Evolutionary conservation across 2,888 invertebrate species (phyloP).

Genomic region (Eudasyphora cyanicolor): DNA sequence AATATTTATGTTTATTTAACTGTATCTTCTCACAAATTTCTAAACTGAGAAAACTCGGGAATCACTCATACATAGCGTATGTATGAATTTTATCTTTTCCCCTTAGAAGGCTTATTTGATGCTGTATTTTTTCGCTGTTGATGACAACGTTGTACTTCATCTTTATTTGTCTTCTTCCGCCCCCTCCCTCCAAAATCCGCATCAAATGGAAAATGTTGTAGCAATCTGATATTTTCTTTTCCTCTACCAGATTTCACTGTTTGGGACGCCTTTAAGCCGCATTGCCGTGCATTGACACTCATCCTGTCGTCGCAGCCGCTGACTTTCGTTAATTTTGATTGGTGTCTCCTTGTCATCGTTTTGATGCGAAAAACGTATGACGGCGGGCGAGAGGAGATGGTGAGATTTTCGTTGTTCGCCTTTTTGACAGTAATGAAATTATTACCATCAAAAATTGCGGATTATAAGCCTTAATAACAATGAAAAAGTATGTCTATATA

Average conservation of each 20-base stretch:
- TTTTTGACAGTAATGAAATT: constrained; percentile 75
- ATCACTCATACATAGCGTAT: background rate
- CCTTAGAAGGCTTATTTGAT: background rate
- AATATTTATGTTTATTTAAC: too few species aligned
- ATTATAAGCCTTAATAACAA: constrained; percentile 37
- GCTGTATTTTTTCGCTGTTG: background rate
- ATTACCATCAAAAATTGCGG: constrained; percentile 72
- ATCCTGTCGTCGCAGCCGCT: too few species aligned
- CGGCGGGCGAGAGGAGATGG: constrained; percentile 45
- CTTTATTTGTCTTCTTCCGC: background rate
- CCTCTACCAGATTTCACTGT: too few species aligned
- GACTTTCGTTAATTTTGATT: background rate
- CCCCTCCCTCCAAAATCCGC: too few species aligned
- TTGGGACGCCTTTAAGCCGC: background rate
- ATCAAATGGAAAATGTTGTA: background rate
- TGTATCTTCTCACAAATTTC: too few species aligned
- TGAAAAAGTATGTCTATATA: constrained; percentile 6
- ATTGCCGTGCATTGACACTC: background rate
- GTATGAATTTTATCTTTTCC: background rate
- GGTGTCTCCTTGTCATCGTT: too few species aligned
- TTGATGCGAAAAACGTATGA: too few species aligned
- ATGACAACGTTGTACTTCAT: background rate
- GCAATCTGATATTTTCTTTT: constrained; percentile 22
- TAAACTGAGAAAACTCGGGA: too few species aligned
- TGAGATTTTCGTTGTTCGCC: constrained; percentile 64